Percentiles rank a stretch among this genome's conserved stretches.
Conservation (phyloP, 2,888 invertebrate genomes). For the Plagodis pulveraria region DNA sequence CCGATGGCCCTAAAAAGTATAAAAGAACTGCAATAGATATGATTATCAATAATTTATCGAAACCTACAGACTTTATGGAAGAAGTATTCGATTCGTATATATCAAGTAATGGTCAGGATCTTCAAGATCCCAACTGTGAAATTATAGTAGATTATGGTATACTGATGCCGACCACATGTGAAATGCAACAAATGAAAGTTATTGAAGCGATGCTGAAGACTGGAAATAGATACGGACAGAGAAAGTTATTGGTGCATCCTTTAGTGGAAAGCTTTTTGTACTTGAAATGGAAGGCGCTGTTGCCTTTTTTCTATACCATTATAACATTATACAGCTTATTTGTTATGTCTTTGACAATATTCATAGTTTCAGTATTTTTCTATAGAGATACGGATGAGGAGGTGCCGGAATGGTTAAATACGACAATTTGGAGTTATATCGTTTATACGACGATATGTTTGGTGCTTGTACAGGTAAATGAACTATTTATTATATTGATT, state of each 20-base stretch:
- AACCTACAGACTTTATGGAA: slow-evolving; percentile 81
- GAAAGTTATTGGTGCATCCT: slow-evolving; percentile 81
- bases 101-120: slow-evolving; percentile 68
- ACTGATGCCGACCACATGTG: slow-evolving; percentile 70
- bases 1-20: slow-evolving; percentile 68
- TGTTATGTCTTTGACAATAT: slow-evolving; percentile 76
- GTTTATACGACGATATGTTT: slow-evolving; percentile 66
- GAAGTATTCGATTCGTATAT: slow-evolving; percentile 82
- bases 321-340: slow-evolving; percentile 78
- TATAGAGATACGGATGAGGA: slow-evolving; percentile 64
- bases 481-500: no score
- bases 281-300: slow-evolving; percentile 83
- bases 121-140: slow-evolving; percentile 64
- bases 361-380: slow-evolving; percentile 77
- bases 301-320: slow-evolving; percentile 82
- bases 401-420: slow-evolving; percentile 58
- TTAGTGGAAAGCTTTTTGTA: slow-evolving; percentile 83
- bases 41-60: slow-evolving; percentile 77
- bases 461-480: slow-evolving; percentile 68
- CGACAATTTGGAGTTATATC: slow-evolving; percentile 66
- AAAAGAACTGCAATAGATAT: slow-evolving; percentile 80
- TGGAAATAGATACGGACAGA: slow-evolving; percentile 78
- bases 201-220: slow-evolving; percentile 82
- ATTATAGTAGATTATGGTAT: slow-evolving; percentile 81
- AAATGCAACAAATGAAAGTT: slow-evolving; percentile 83